Conservation (phyloP, 2,113 vertebrate genomes). For the Vombatus ursinus region DNA sequence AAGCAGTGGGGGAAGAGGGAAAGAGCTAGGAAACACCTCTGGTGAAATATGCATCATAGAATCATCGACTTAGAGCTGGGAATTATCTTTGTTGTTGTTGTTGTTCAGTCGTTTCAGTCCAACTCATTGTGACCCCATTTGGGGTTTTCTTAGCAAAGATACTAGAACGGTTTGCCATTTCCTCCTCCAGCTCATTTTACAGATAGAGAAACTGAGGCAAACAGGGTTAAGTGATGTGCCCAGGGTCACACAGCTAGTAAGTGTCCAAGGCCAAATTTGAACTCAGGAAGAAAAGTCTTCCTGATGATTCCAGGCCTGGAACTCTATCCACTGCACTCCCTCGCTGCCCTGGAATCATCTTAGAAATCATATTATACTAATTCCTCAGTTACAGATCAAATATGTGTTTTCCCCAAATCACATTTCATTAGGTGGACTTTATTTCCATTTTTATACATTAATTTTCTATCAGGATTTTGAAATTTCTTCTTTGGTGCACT, state of each 20-base stretch:
- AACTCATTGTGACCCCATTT: no score
- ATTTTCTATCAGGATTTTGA: conserved; percentile 5
- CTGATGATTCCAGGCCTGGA: no score
- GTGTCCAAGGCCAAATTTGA: no score
- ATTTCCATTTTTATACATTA: neutral
- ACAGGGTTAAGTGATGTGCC: neutral
- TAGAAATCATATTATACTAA: neutral
- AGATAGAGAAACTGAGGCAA: neutral
- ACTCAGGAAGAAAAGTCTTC: no score
- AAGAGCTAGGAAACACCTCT: neutral
- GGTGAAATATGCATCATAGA: no score
- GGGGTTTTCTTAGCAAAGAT: no score
- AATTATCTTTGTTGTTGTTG: no score
- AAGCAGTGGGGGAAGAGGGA: neutral
- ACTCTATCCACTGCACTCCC: no score
- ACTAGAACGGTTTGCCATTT: no score
- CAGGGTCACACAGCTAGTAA: neutral
- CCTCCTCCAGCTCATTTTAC: no score
- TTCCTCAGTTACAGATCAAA: neutral
- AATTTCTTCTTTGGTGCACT: neutral
- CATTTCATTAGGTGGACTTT: neutral
- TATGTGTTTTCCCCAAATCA: neutral
- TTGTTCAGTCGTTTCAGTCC: no score
- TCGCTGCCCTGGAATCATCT: neutral
- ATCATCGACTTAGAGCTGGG: no score